Evolutionary conservation across 2,797 vertebrate genomes (phyloP).

Genomic region (Acipenser transmontanus): DNA sequence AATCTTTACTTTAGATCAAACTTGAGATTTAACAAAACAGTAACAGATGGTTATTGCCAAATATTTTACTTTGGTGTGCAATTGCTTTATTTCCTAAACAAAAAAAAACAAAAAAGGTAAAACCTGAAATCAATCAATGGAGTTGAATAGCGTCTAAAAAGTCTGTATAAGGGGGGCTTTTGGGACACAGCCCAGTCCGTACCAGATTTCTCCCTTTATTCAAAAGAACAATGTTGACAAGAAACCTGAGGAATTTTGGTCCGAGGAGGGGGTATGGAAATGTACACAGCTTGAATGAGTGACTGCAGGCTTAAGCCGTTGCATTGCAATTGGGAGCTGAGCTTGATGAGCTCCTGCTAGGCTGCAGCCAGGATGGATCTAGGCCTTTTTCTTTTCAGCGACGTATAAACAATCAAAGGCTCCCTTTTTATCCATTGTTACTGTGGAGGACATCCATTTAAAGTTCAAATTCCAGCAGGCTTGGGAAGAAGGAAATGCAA

Average conservation of each 20-base stretch:
- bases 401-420: slow-evolving; percentile 58
- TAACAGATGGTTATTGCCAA: neutral
- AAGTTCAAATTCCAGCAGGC: slow-evolving; percentile 56
- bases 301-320: slow-evolving; percentile 37
- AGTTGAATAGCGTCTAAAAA: neutral
- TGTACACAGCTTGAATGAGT: slow-evolving; percentile 40
- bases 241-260: slow-evolving; percentile 41
- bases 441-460: slow-evolving; percentile 49
- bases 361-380: slow-evolving; percentile 48
- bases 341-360: slow-evolving; percentile 45
- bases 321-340: slow-evolving; percentile 32
- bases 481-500: slow-evolving; percentile 48
- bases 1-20: no score
- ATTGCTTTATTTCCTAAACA: neutral
- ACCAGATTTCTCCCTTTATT: slow-evolving; percentile 32
- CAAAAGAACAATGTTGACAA: slow-evolving; percentile 37
- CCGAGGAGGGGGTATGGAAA: slow-evolving; percentile 32
- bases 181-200: neutral
- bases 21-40: neutral
- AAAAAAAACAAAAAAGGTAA: neutral
- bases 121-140: neutral
- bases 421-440: slow-evolving; percentile 56
- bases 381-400: slow-evolving; percentile 41
- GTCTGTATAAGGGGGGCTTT: neutral
- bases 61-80: neutral